Percentiles rank a stretch among this genome's conserved stretches.
These are phyloP conservation scores for Eptesicus fuscus DNA, from an alignment of 2,113 vertebrate species.

Conservation along the genomic window DNA sequence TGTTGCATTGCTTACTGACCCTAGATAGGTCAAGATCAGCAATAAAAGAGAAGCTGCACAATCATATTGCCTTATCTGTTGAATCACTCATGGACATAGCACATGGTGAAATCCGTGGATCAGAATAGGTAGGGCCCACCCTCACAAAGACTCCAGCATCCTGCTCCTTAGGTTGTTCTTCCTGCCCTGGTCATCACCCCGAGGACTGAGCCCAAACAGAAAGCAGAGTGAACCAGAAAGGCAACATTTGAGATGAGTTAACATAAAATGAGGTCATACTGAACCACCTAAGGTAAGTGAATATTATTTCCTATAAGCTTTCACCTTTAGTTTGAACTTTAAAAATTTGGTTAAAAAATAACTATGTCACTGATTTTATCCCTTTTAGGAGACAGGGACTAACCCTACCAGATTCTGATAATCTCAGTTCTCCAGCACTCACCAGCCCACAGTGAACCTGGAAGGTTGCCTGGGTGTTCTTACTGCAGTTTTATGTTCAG, in stretches of 20 bases:
- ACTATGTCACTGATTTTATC: background rate
- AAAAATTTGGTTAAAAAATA: background rate
- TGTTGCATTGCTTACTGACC: background rate
- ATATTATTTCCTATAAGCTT: background rate
- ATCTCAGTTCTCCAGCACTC: background rate
- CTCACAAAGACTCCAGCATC: background rate
- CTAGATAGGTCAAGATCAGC: background rate
- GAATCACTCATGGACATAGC: background rate
- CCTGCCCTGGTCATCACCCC: background rate
- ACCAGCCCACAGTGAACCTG: background rate
- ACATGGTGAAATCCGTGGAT: background rate
- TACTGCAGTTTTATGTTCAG: background rate
- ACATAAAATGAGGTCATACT: background rate
- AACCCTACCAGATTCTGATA: background rate
- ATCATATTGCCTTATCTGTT: background rate
- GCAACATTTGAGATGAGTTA: background rate
- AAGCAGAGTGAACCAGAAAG: background rate
- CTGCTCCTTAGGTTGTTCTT: background rate
- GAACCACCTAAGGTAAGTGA: background rate
- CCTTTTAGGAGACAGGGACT: background rate
- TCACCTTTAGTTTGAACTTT: constrained; percentile 15
- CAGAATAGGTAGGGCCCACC: background rate
- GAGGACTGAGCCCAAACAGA: background rate
- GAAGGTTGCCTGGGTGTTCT: background rate
- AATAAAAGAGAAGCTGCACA: background rate